Evolutionary conservation across 2,113 vertebrate genomes (phyloP).

Genomic region (Eira barbara): DNA sequence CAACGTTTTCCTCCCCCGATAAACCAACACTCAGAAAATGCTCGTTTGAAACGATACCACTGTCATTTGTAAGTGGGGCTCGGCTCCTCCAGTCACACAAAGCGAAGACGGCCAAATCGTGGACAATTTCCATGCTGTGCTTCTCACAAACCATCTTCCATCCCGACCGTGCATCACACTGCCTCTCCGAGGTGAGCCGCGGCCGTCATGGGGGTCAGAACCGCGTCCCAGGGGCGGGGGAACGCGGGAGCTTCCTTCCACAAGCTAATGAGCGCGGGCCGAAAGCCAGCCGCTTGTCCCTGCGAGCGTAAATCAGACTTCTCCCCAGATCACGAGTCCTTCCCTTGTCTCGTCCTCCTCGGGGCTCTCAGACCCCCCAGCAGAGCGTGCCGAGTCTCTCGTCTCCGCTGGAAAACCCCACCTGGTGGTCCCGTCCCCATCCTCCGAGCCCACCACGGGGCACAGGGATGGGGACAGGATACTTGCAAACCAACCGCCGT

Average conservation of each 20-base stretch:
- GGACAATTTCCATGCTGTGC: background rate
- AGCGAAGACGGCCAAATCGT: background rate
- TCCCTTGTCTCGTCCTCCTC: background rate
- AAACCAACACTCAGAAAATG: background rate
- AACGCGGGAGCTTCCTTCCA: accelerated
- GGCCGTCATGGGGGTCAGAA: background rate
- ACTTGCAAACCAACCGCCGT: accelerated
- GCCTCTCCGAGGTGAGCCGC: background rate
- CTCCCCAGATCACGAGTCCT: background rate
- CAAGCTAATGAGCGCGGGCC: background rate
- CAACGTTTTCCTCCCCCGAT: background rate
- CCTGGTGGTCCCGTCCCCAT: accelerated
- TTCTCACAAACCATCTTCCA: background rate
- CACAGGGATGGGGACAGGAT: accelerated
- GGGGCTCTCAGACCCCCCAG: background rate
- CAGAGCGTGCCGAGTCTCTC: background rate
- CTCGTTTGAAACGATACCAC: background rate
- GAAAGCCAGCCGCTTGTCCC: background rate
- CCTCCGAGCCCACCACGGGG: background rate
- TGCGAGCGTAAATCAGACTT: background rate
- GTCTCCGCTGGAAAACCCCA: background rate
- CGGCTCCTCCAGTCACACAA: background rate
- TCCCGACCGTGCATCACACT: background rate
- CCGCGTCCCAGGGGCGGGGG: accelerated
- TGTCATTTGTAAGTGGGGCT: background rate